Evolutionary conservation across 1,140 invertebrate genomes (phyloP).

Genomic region (Hylaeus anthracinus): DNA sequence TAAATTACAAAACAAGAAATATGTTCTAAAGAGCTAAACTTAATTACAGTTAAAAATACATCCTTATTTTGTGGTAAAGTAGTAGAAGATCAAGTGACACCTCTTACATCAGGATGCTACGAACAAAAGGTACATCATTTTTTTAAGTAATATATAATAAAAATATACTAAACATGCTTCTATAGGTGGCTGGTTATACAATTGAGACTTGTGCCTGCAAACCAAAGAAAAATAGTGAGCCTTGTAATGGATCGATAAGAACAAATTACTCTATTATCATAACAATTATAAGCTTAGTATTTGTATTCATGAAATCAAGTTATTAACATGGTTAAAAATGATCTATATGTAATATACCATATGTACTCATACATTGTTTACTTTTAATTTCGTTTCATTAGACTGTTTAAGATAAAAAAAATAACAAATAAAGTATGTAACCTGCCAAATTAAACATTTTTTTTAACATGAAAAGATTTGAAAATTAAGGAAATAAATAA

Average conservation of each 20-base stretch:
- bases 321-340: neutral
- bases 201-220: conserved; percentile 67
- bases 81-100: conserved; percentile 46
- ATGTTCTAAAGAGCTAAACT: neutral
- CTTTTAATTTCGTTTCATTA: too few species aligned
- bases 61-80: conserved; percentile 68
- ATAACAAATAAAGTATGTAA: neutral
- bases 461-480: neutral
- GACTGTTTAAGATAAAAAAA: neutral
- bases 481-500: neutral
- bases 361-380: too few species aligned
- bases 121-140: conserved; percentile 54
- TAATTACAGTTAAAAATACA: conserved; percentile 60
- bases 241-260: conserved; percentile 63
- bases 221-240: conserved; percentile 32
- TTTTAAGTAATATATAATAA: neutral
- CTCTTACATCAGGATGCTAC: conserved; percentile 62
- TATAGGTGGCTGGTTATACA: conserved; percentile 59
- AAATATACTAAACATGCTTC: conserved; percentile 13
- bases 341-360: too few species aligned
- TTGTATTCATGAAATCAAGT: neutral
- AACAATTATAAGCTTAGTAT: neutral
- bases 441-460: too few species aligned
- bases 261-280: conserved; percentile 1
- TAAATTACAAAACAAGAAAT: neutral